phyloP scores from a whole-genome alignment of 2,888 invertebrate species.

The Plebejus argus region DNA sequence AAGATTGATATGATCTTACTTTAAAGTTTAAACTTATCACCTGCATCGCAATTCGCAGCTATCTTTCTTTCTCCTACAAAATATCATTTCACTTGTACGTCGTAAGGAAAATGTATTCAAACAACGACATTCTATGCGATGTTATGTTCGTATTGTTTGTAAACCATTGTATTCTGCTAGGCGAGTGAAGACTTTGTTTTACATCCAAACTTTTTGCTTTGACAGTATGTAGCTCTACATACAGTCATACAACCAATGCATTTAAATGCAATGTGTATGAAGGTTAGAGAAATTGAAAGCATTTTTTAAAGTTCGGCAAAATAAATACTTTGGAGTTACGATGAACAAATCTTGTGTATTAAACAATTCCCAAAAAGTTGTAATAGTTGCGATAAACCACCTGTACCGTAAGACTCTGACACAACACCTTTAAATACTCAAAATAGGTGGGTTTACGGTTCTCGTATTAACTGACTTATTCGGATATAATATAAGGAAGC shows the following conservation, averaged over 20 bases:
- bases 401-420: background rate
- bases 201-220: conserved; percentile 31
- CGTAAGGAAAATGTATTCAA: conserved; percentile 46
- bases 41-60: background rate
- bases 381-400: background rate
- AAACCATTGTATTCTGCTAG: conserved; percentile 51
- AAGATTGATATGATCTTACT: background rate
- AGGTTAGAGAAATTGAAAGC: background rate
- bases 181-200: conserved; percentile 24
- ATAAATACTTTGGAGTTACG: background rate
- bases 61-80: background rate
- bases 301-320: background rate
- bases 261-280: background rate
- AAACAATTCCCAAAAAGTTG: background rate
- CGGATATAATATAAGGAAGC: background rate
- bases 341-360: background rate
- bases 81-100: background rate
- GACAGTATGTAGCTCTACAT: background rate
- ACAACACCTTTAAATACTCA: background rate
- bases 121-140: conserved; percentile 61
- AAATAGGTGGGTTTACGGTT: background rate
- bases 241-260: too few species aligned
- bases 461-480: background rate
- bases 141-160: conserved; percentile 61
- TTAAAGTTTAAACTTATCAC: background rate